Base-by-base conservation (phyloP, 2,113 vertebrate genomes). In the Hystrix cristata region DNA sequence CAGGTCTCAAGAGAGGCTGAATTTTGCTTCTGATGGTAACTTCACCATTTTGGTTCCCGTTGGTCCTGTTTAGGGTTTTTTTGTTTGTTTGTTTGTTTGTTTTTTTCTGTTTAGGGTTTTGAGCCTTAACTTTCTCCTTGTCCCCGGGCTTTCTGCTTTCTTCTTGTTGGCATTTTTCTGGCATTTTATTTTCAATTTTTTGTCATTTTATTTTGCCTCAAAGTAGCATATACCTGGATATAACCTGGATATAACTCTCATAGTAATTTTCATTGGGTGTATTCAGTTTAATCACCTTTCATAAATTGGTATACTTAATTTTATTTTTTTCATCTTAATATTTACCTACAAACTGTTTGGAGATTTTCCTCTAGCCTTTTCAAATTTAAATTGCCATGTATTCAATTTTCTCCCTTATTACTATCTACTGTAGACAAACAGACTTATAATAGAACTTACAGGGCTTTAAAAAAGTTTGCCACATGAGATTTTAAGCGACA, bases 121-220 rank as follows among this genome's bases (percentile, higher is more conserved):
- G 53, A 93, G 48, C 64, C 34, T 87, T 34, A 74, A 80, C 51
- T 92, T 95, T 88, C 31, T 92, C 60, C 15, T 76, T 91, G 64
- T 5, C 19, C 67, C 9, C 84, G 18, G 12, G 62, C 21, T 87
- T 94, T 31, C n/a, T 85, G 7, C 43, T 96, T 93, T 78, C 38
- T 93, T 93, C 43, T 96, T 72, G 0, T 95, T 60, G 76, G 12
- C 43, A 81, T 84, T 95, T 96, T 88, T 92, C 71, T 88, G 76
- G 51, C n/a, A 64, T 74, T 86, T 94, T 96, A 78, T 93, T 91
- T 96, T 86, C 57, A 59, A 3, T 78, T 25, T 93, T 93, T 82
- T 78, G 31, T 85, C 80, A 74, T 71, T 64, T 83, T 62, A 74
- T 83, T 90, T 95, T 91, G 74, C 31, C 46, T 82, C 67, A 83